Evolutionary conservation across 2,113 vertebrate genomes (phyloP).

Genomic region (Cyphotilapia sp.): DNA sequence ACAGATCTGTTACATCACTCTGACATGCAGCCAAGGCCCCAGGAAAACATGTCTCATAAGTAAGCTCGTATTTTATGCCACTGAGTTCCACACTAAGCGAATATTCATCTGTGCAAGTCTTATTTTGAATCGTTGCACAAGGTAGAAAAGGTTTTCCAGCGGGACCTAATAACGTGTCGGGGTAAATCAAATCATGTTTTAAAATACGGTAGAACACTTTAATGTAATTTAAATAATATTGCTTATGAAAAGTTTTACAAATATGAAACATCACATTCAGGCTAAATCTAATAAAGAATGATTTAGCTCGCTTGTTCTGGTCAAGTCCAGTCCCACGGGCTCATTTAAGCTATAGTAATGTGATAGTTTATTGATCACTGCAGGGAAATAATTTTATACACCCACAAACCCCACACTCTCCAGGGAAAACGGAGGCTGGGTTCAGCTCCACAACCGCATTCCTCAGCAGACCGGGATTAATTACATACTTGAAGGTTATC

Average conservation of each 20-base stretch:
- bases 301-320: not conserved
- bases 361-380: slow-evolving; percentile 4
- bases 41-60: not conserved
- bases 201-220: not conserved
- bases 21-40: not conserved
- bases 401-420: not conserved
- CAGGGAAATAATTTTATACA: not conserved
- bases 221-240: not conserved
- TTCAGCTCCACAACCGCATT: not conserved
- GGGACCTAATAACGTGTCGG: not conserved
- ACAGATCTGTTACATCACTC: slow-evolving; percentile 35
- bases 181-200: not conserved
- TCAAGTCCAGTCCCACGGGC: not conserved
- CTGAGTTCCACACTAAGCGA: not conserved
- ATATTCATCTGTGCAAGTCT: not conserved
- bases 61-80: not conserved
- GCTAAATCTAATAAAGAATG: not conserved
- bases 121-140: not conserved
- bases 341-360: not conserved
- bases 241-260: not conserved
- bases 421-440: not conserved
- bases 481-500: not conserved
- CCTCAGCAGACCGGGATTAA: not conserved
- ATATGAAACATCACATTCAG: not conserved
- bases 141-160: not conserved